Evolutionary conservation across 2,113 vertebrate species (phyloP).

Genomic region (Syngnathus floridae): DNA sequence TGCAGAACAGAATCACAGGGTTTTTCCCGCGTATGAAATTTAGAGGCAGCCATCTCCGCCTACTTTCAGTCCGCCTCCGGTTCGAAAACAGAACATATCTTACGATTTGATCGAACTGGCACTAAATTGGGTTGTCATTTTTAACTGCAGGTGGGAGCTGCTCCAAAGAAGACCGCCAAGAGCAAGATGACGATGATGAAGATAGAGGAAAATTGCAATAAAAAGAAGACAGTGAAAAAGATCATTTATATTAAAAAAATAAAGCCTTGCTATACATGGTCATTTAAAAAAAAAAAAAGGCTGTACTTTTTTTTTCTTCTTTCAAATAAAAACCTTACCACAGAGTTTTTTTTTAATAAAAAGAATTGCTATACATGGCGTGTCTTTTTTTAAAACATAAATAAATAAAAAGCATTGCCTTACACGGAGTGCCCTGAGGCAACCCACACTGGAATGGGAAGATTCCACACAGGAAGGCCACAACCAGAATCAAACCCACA

Average conservation of each 20-base stretch:
- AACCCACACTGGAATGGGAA: no score
- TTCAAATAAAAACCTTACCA: no score
- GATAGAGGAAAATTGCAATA: not conserved
- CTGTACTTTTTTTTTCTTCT: no score
- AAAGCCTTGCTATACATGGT: no score
- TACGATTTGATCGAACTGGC: slow-evolving; percentile 36
- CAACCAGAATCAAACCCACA: no score
- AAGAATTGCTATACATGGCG: no score
- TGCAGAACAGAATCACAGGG: slow-evolving; percentile 79
- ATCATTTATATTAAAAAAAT: not conserved
- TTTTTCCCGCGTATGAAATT: slow-evolving; percentile 3
- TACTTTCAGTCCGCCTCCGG: not conserved
- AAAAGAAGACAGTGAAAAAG: not conserved
- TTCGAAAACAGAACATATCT: slow-evolving; percentile 26
- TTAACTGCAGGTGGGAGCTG: not conserved
- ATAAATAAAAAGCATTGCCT: no score
- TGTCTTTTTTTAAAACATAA: no score
- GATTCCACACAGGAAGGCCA: no score
- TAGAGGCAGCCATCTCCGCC: slow-evolving; percentile 59
- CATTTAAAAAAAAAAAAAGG: no score
- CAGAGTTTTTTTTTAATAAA: no score
- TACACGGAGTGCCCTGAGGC: no score
- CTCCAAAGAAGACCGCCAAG: not conserved
- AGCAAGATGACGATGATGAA: not conserved
- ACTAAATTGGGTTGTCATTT: not conserved